A percentile compares a stretch with the other conserved stretches of the same genome.
Conservation (phyloP, 2,113 vertebrate species). For the Nanorana parkeri region DNA sequence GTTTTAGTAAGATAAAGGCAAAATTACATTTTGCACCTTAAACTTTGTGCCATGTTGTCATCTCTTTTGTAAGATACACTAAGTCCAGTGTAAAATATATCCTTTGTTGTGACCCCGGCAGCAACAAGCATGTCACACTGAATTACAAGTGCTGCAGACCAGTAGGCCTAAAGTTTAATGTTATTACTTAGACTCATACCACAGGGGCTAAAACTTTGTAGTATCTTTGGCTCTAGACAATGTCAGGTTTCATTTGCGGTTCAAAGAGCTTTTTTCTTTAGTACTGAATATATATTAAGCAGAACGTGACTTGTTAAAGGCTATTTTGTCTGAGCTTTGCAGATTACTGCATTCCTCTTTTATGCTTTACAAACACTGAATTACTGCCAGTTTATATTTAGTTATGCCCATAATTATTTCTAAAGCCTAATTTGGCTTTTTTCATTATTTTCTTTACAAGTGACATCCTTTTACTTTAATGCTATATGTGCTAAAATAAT, state of each 20-base stretch:
- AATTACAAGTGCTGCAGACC: slow-evolving; percentile 28
- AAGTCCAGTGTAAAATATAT: slow-evolving; percentile 43
- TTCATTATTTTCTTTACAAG: too few relatives aligned
- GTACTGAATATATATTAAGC: slow-evolving; percentile 25
- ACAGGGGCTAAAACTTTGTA: slow-evolving; percentile 37
- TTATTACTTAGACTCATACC: slow-evolving; percentile 32
- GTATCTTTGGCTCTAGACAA: slow-evolving; percentile 34
- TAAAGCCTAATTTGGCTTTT: background rate
- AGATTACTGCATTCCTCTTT: background rate
- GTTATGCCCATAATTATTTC: background rate
- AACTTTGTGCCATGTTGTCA: slow-evolving; percentile 33
- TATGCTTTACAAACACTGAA: slow-evolving; percentile 1
- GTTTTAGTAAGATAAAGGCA: slow-evolving; percentile 13
- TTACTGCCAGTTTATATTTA: background rate
- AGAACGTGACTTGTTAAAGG: slow-evolving; percentile 28
- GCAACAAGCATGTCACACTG: slow-evolving; percentile 45
- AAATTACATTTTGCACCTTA: slow-evolving; percentile 4
- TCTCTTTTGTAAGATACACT: slow-evolving; percentile 29
- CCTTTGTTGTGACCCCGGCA: slow-evolving; percentile 32
- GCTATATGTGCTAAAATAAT: too few relatives aligned
- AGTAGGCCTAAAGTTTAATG: slow-evolving; percentile 26
- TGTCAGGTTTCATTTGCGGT: slow-evolving; percentile 35
- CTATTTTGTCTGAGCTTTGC: slow-evolving; percentile 3
- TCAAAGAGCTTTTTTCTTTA: slow-evolving; percentile 14
- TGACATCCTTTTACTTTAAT: background rate